phyloP scores from a whole-genome alignment of 2,888 invertebrate genomes.

The Acronicta leporina region DNA sequence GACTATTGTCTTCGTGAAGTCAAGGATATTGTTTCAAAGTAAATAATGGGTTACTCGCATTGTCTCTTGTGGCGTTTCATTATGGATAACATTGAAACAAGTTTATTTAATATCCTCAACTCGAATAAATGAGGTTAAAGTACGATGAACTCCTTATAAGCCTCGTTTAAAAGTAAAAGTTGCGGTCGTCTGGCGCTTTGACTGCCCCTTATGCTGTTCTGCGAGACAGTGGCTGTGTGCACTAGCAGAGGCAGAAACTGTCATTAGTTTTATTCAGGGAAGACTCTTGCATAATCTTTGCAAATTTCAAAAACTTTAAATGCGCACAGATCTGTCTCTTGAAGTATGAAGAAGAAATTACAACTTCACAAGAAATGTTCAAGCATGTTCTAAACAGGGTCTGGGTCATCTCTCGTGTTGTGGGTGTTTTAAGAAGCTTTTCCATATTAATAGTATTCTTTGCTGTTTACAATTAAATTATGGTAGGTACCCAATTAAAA shows the following conservation, averaged over 20 bases:
- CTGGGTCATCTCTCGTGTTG: too few species aligned
- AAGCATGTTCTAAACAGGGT: too few species aligned
- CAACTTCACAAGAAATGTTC: too few species aligned
- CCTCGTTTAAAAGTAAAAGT: background rate
- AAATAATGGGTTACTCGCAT: conserved; percentile 22
- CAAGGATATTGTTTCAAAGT: conserved; percentile 21
- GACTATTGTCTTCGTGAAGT: conserved; percentile 21
- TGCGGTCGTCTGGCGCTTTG: background rate
- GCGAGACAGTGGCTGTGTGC: background rate
- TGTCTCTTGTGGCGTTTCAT: conserved; percentile 5
- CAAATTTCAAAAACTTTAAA: too few species aligned
- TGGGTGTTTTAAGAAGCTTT: too few species aligned
- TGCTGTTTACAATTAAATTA: too few species aligned
- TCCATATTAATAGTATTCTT: too few species aligned
- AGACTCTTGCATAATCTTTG: too few species aligned
- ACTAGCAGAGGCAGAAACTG: background rate
- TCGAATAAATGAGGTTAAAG: background rate
- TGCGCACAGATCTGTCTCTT: too few species aligned
- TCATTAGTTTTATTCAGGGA: background rate
- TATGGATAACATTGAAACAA: background rate
- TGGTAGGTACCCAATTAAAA: too few species aligned
- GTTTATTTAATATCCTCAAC: background rate
- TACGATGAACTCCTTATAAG: background rate
- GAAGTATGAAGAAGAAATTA: too few species aligned
- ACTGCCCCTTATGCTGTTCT: background rate